These are phyloP conservation scores for Paraplagusia blochii DNA, from an alignment of 2,113 vertebrate species.

Conservation along the genomic window DNA sequence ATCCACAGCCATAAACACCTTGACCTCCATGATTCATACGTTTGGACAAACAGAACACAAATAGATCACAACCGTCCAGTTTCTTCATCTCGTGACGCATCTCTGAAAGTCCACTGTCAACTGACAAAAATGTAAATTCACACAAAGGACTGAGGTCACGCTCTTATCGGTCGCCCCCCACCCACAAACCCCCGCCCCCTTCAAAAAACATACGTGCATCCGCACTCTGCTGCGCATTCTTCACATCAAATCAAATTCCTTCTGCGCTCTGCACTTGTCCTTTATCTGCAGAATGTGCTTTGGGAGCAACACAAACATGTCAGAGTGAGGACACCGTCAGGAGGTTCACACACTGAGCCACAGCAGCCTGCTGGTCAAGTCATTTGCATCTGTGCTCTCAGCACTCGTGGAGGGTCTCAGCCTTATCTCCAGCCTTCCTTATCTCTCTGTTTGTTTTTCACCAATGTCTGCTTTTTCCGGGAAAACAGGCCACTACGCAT, in stretches of 20 bases:
- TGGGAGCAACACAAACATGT: conserved; percentile 78
- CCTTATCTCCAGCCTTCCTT: conserved; percentile 71
- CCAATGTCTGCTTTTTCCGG: conserved; percentile 70
- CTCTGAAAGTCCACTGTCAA: no score
- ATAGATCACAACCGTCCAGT: no score
- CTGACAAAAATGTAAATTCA: no score
- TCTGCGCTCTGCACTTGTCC: conserved; percentile 68
- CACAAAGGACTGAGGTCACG: no score
- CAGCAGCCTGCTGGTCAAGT: conserved; percentile 49
- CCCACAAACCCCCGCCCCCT: no score
- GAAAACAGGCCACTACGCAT: conserved; percentile 71
- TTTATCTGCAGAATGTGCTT: conserved; percentile 81
- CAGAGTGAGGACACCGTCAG: conserved; percentile 70
- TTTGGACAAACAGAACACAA: no score
- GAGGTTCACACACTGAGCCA: conserved; percentile 51
- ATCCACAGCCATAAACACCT: no score
- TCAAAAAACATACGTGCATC: conserved; percentile 68
- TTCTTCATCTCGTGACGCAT: no score
- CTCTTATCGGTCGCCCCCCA: no score
- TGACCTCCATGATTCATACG: no score
- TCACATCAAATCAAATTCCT: conserved; percentile 80
- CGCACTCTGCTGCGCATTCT: conserved; percentile 73
- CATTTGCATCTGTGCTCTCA: conserved; percentile 69
- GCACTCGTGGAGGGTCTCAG: conserved; percentile 40
- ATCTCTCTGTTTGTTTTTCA: conserved; percentile 77